phyloP scores from a whole-genome alignment of 2,113 vertebrate genomes.

The human (Homo sapiens) region GRCh38 chr2:143183501-143184000 shows the following conservation, averaged over 20 bases:
- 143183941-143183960: slow-evolving; percentile 74
- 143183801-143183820: slow-evolving; percentile 25
- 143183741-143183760: slow-evolving; percentile 9
- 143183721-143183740: neutral
- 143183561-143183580: neutral
- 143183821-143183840: slow-evolving; percentile 15
- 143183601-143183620: neutral
- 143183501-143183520: neutral
- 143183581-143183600: neutral
- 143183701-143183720: neutral
- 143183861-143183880: neutral
- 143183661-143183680: neutral
- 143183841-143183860: slow-evolving; percentile 49
- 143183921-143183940: slow-evolving; percentile 69
- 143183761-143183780: neutral
- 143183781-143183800: slow-evolving; percentile 41
- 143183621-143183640: neutral
- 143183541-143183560: neutral
- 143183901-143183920: slow-evolving; percentile 66
- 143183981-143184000: slow-evolving; percentile 73
- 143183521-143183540: slow-evolving; percentile 1
- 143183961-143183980: slow-evolving; percentile 82
- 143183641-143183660: neutral
- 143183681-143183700: neutral
- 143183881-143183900: neutral